Evolutionary conservation across 2,888 invertebrate species (phyloP).

Genomic region (Cephus spinipes): DNA sequence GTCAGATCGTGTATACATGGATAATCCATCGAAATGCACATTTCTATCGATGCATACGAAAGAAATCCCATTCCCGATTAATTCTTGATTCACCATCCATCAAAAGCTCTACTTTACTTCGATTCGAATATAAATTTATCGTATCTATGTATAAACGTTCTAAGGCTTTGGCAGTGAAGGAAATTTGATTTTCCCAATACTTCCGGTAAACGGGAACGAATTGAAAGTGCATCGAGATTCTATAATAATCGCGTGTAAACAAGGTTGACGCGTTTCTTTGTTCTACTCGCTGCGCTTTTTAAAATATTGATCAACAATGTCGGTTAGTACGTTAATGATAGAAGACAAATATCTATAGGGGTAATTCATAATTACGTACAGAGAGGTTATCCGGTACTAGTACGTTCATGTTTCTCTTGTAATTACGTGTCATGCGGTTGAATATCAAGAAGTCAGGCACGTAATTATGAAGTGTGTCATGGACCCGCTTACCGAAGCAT

Average conservation of each 20-base stretch:
- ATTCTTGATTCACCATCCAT: conserved; percentile 11
- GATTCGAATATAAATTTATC: conserved; percentile 29
- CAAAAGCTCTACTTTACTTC: conserved; percentile 3
- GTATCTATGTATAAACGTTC: conserved; percentile 64
- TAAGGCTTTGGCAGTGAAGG: conserved; percentile 67
- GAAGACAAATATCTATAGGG: neutral
- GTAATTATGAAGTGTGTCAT: neutral
- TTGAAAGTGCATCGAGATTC: neutral
- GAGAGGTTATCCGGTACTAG: neutral
- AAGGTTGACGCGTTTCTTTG: neutral
- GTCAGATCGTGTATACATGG: conserved; percentile 62
- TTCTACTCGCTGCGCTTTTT: neutral
- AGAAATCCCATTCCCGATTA: neutral
- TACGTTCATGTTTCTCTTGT: neutral
- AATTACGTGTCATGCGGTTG: neutral
- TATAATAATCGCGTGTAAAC: neutral
- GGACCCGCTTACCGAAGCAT: conserved; percentile 14
- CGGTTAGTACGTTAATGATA: neutral
- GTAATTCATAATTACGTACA: neutral
- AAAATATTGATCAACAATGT: neutral
- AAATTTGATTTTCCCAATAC: conserved; percentile 55
- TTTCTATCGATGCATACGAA: conserved; percentile 23
- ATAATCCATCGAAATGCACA: conserved; percentile 25
- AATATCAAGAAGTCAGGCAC: neutral
- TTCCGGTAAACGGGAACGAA: conserved; percentile 31